phyloP scores from a whole-genome alignment of 2,888 invertebrate species.

The Resseliella maxima region DNA sequence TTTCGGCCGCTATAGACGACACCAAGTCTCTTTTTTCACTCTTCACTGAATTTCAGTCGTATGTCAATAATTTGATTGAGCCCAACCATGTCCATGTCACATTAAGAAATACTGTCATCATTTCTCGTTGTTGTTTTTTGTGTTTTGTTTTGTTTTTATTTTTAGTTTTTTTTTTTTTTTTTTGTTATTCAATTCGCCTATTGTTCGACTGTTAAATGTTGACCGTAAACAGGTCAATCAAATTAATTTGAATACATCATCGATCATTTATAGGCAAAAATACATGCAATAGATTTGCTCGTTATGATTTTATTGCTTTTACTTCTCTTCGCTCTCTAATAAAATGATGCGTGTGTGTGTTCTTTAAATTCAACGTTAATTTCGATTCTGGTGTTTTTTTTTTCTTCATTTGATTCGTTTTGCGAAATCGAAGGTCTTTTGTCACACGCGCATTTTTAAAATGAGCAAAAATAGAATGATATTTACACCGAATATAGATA shows the following conservation, averaged over 20 bases:
- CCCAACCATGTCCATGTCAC: background rate
- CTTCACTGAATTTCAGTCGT: background rate
- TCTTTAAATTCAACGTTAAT: too few relatives aligned
- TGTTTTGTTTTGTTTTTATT: background rate
- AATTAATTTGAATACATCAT: background rate
- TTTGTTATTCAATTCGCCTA: too few relatives aligned
- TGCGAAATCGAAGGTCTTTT: background rate
- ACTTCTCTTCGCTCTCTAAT: background rate
- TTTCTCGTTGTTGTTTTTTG: background rate
- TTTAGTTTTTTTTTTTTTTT: background rate
- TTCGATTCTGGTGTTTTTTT: background rate
- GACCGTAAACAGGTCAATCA: constrained; percentile 11
- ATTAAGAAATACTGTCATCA: background rate
- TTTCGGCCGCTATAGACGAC: background rate
- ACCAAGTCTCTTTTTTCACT: background rate
- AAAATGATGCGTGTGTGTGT: too few relatives aligned
- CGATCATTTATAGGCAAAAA: background rate
- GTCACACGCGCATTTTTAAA: background rate
- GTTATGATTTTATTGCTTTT: background rate
- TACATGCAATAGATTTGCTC: background rate
- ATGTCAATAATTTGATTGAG: background rate
- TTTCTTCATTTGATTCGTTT: background rate
- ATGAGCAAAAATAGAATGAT: too few relatives aligned
- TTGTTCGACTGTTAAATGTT: background rate
- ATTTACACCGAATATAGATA: background rate